Evolutionary conservation across 2,113 vertebrate species (phyloP).

Genomic region (Bungarus multicinctus): DNA sequence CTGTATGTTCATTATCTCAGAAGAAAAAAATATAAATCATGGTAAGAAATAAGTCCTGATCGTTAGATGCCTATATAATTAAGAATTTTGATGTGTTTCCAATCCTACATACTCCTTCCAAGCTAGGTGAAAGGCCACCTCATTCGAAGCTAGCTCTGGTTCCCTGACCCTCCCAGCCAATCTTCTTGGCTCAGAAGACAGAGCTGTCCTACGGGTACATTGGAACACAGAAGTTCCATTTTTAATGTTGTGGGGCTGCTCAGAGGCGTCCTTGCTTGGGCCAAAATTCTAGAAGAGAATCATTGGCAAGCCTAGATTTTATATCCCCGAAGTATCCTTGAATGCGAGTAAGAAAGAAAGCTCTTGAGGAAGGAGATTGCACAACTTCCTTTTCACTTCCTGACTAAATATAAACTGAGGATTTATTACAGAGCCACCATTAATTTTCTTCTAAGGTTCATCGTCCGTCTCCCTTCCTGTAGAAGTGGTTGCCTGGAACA

Average conservation of each 20-base stretch:
- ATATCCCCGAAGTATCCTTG: neutral
- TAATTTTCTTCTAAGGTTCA: neutral
- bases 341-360: neutral
- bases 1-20: neutral
- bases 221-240: no score
- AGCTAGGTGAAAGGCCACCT: neutral
- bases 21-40: neutral
- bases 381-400: neutral
- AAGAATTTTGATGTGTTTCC: neutral
- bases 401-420: neutral
- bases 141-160: neutral
- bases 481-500: neutral
- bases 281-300: neutral
- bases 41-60: neutral
- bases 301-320: neutral
- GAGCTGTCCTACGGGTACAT: no score
- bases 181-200: neutral
- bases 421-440: neutral
- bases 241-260: neutral
- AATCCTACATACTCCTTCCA: neutral
- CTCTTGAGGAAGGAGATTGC: neutral
- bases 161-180: neutral
- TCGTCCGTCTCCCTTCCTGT: neutral
- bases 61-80: neutral
- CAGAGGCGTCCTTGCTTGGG: neutral